Percentiles rank a stretch among this genome's conserved stretches.
Conservation (phyloP, 2,888 invertebrate species). For the Lasioglossum morio region DNA sequence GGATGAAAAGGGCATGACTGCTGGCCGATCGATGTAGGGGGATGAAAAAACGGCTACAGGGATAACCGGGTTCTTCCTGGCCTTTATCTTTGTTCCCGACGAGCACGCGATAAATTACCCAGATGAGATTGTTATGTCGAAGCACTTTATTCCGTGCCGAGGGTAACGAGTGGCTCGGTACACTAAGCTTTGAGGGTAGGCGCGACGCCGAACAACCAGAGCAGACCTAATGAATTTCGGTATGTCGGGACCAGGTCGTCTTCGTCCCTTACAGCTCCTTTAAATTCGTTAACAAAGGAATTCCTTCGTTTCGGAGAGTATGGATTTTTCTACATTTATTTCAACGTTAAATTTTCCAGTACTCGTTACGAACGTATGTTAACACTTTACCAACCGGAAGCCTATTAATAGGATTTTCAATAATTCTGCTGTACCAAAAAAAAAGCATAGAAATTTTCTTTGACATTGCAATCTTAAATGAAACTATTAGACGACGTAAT, state of each 20-base stretch:
- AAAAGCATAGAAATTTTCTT: too few relatives aligned
- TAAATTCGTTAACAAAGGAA: neutral
- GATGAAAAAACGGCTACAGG: constrained; percentile 21
- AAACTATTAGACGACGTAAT: too few relatives aligned
- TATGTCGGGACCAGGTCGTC: neutral
- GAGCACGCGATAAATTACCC: constrained; percentile 59
- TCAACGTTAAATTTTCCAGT: neutral
- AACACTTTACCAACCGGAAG: too few relatives aligned
- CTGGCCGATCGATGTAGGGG: constrained; percentile 32
- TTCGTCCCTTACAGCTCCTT: neutral
- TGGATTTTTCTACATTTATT: neutral
- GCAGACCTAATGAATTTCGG: constrained; percentile 53
- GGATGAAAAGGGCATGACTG: neutral
- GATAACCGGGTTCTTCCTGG: constrained; percentile 46
- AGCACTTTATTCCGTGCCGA: constrained; percentile 54
- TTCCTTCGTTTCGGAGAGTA: neutral
- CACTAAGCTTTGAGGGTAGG: constrained; percentile 39
- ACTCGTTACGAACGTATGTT: neutral
- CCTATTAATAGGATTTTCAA: too few relatives aligned
- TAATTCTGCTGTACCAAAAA: too few relatives aligned
- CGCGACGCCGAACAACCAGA: constrained; percentile 40
- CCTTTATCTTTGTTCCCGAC: constrained; percentile 52
- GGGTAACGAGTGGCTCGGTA: constrained; percentile 54
- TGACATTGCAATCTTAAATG: too few relatives aligned
- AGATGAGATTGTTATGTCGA: constrained; percentile 64